phyloP scores from a whole-genome alignment of 1,140 invertebrate genomes.

The Drosophila melanica region DNA sequence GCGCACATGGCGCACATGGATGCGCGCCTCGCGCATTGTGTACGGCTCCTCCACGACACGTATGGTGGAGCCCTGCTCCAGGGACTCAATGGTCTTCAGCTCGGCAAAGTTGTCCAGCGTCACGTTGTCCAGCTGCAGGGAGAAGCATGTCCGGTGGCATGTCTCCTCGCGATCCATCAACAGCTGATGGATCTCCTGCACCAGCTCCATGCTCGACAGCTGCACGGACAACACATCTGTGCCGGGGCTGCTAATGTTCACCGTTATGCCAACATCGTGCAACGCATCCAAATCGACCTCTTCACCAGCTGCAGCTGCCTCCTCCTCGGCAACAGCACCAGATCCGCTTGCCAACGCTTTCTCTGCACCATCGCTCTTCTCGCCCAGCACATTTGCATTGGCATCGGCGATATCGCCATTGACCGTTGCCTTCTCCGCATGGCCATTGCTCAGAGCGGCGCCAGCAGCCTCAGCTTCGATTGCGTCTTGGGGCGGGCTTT shows the following conservation, averaged over 20 bases:
- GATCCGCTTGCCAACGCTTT: background rate
- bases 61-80: constrained; percentile 97
- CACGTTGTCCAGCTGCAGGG: constrained; percentile 95
- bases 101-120: constrained; percentile 99
- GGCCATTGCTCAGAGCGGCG: constrained; percentile 60
- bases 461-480: constrained; percentile 10
- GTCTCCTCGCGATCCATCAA: constrained; percentile 99
- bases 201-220: constrained; percentile 98
- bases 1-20: constrained; percentile 98
- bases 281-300: constrained; percentile 91
- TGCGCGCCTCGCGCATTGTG: constrained; percentile 97
- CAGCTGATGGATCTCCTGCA: constrained; percentile 99
- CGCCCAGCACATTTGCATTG: constrained; percentile 65
- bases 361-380: constrained; percentile 5
- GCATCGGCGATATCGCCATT: constrained; percentile 45
- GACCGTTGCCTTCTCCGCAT: constrained; percentile 39
- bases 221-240: constrained; percentile 96
- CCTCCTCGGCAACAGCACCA: constrained; percentile 11
- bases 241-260: constrained; percentile 95
- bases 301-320: constrained; percentile 9
- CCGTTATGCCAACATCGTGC: constrained; percentile 96
- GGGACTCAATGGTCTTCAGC: constrained; percentile 96
- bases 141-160: constrained; percentile 98
- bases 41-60: constrained; percentile 98
- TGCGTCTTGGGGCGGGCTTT: constrained; percentile 59